phyloP scores from a whole-genome alignment of 1,140 invertebrate genomes.

The Plutomurus gul region DNA sequence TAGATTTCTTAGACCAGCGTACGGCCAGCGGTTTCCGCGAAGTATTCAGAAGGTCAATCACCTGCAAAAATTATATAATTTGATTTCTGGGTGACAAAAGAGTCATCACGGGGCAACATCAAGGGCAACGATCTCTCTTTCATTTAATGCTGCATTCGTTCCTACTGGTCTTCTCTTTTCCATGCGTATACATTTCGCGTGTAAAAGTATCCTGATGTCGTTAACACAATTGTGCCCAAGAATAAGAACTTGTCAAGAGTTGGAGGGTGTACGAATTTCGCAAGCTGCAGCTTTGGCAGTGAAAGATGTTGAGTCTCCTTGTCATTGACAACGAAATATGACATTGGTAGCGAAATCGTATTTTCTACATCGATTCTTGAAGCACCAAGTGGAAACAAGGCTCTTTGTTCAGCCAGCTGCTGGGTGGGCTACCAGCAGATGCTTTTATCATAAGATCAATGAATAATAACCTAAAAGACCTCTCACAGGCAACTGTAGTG shows the following conservation, averaged over 20 bases:
- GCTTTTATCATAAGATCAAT: too few relatives aligned
- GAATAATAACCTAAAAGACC: too few relatives aligned
- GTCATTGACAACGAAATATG: neutral
- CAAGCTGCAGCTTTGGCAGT: neutral
- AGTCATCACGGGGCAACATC: neutral
- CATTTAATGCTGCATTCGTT: too few relatives aligned
- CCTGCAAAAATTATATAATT: constrained; percentile 64
- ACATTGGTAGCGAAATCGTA: neutral
- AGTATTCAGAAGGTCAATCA: constrained; percentile 89
- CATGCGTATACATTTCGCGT: neutral
- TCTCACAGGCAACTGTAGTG: too few relatives aligned
- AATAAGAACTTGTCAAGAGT: neutral
- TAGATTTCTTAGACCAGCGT: constrained; percentile 87
- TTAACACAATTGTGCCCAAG: neutral
- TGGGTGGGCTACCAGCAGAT: too few relatives aligned
- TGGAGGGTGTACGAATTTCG: neutral
- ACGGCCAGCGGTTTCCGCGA: constrained; percentile 80
- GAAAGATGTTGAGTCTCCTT: too few relatives aligned
- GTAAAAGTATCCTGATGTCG: too few relatives aligned
- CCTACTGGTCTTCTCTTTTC: neutral
- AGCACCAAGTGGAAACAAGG: too few relatives aligned
- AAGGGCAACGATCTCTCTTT: neutral
- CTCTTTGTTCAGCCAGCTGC: too few relatives aligned
- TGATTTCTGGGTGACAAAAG: neutral
- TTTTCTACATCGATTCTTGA: too few relatives aligned